Base-by-base conservation (phyloP, 2,888 invertebrate genomes). In the Gisinianus flammeolus region DNA sequence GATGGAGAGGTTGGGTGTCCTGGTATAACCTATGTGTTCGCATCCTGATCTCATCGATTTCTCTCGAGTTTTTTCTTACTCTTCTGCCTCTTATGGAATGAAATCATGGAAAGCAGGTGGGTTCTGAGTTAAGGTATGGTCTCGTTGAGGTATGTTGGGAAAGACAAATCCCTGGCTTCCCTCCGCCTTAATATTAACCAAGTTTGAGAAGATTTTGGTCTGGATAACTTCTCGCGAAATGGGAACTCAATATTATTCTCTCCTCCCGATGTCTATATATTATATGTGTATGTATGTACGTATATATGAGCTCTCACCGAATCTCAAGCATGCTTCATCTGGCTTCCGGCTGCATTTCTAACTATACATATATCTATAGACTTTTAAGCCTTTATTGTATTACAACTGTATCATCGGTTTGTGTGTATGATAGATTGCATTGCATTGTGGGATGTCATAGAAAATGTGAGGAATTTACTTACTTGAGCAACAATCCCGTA, bases 151-250 rank as follows among this genome's bases (percentile, higher is more conserved):
- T 67, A 33, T 67, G 67, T 67, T 19, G 67, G 52, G 3, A 52
- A 71, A 71, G 54, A 71, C 56, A 71, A 71, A 71, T 71, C 70
- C 62, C 73, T 8, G 62, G 69, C 35, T 70, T 64, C 44, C 22
- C 22, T 64, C 67, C 33, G 26, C 24, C 22, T 76, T 68, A 33
- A 31, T 67, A 5, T 33, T 31, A 67, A 31, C 31, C 33, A 67
- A 33, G 67, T 8, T 33, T n/a, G 67, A 35, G 67, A 30, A 31
- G 22, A 22, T 8, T n/a, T n/a, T 24, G 67, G 33, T n/a, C 4
- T 19, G 31, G 64, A 12, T 12, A 67, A n/a, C 35, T 35, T 31
- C 33, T 67, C 67, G 4, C 19, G 35, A 28, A 31, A 31, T 30
- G 16, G 67, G 22, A 5, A 67, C 22, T 64, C 64, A 64, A 64